Evolutionary conservation across 2,888 invertebrate species (phyloP), one percentile per base, ranked within the genome.

Genomic region (Nomada goodeniana): DNA sequence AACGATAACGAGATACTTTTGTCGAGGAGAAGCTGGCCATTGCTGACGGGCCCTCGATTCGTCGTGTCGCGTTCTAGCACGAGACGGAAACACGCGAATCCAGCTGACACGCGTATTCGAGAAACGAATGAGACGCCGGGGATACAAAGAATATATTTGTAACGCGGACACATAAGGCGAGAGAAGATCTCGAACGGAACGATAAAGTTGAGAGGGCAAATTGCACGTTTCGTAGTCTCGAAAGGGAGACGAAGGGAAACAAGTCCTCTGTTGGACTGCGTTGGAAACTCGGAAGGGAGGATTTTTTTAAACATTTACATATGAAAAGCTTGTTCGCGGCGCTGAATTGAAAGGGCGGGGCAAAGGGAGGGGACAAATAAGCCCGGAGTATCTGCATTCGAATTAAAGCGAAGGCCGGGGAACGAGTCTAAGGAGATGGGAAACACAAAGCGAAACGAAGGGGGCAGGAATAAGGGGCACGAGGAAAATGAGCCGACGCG

Each of bases 1-100:
- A 13, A 26, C 23, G 42, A 72, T 26, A 55, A 7, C 5, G 42
- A 55, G 44, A 44, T 64, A 72, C 64, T 72, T 72, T 72, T 72
- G 47, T 50, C 69, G n/a, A 44, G 26, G 4, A 36, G 2, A 36
- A 5, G 1, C 23, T 3, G 18, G 42, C 18, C 44, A 15, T n/a
- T n/a, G 44, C 36, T 0, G 11, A 23, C 60, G 18, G 13, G 9
- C 42, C 29, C 5, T 42, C 18, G 5, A 23, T 9, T 10, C 3
- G 4, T 55, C 55, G 23, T 9, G 26, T 64, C 23, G 0, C 42
- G 1, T 18, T n/a, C n/a, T n/a, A n/a, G n/a, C n/a, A n/a, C n/a
- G n/a, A n/a, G n/a, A n/a, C n/a, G 11, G 10, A 7, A 50, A 29
- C 26, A 9, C 13, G 15, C 9, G 42, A n/a, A n/a, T n/a, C 29